Conservation (phyloP, 2,888 invertebrate genomes). For the Lasius fuliginosus region DNA sequence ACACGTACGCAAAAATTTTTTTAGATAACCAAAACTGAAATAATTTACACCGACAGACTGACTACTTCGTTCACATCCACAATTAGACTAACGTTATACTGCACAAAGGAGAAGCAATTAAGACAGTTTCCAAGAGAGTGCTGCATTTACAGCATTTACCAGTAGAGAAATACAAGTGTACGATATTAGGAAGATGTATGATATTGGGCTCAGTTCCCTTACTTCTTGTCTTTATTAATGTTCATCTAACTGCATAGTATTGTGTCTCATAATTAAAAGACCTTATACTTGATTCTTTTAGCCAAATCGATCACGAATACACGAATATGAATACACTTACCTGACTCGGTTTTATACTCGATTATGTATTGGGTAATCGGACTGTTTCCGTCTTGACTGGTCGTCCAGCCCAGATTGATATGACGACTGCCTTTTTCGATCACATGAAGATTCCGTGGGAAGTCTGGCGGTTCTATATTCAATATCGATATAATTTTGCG, state of each 20-base stretch:
- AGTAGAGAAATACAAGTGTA: too few relatives aligned
- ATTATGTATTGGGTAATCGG: conserved; percentile 95
- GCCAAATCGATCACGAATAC: not conserved
- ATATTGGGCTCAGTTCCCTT: too few relatives aligned
- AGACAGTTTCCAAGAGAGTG: too few relatives aligned
- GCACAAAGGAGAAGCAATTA: too few relatives aligned
- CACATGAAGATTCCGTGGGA: conserved; percentile 94
- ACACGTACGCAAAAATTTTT: too few relatives aligned
- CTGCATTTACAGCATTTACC: too few relatives aligned
- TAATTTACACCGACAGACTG: too few relatives aligned
- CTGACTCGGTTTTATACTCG: conserved; percentile 95
- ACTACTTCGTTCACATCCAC: too few relatives aligned
- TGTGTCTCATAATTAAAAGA: not conserved
- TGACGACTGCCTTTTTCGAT: conserved; percentile 94
- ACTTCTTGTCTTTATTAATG: not conserved
- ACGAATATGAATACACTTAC: conserved; percentile 84
- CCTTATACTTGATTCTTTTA: not conserved
- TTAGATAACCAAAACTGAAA: too few relatives aligned
- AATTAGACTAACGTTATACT: too few relatives aligned
- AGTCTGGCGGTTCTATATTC: conserved; percentile 93
- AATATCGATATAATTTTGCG: not conserved
- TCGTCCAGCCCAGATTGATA: conserved; percentile 95
- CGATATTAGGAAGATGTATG: too few relatives aligned
- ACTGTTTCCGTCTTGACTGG: conserved; percentile 96
- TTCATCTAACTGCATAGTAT: not conserved